Evolutionary conservation across 2,113 vertebrate species (phyloP), one percentile per base, ranked within the genome.

Genomic region (Formicarius rufipectus): DNA sequence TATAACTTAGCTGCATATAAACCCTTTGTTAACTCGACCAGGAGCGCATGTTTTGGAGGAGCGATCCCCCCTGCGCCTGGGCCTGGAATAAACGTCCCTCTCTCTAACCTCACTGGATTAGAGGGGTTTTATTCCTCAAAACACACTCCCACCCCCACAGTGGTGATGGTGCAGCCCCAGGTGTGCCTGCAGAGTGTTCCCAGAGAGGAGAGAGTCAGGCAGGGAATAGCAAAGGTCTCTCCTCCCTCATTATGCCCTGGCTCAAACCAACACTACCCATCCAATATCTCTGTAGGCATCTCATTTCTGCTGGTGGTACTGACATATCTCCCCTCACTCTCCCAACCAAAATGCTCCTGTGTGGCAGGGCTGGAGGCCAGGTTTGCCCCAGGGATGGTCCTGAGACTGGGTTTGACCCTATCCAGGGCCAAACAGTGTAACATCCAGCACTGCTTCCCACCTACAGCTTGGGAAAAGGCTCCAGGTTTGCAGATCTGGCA

Each of bases 281-380:
- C 40, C n/a, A 18, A 4, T 23, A 9, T 8, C 37, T 47, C 58
- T 47, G 58, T 1, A 28, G 89, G 13, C 4, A 12, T 11, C 45
- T 53, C n/a, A 17, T 62, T 25, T 49, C 63, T 35, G 7, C 30
- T 23, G 79, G 7, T 64, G 55, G 50, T 12, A 15, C 31, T 22
- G 53, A 35, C 31, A 31, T 0, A 0, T 20, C 42, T 31, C 6
- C 35, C 6, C 33, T 76, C 2, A 1, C 9, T 28, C 10, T 63
- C 31, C 14, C 6, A 17, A 56, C 49, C 0, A 1, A 33, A 47
- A 64, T 7, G 6, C 16, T 16, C 14, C 35, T 28, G 6, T 19
- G 24, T 2, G 2, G 55, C 59, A 42, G 30, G 21, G 45, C 71
- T 62, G 58, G 42, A 35, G 76, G 27, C 11, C 25, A 37, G 22